These are phyloP conservation scores for Hybognathus amarus DNA, from an alignment of 2,797 vertebrate species.

Conservation along the genomic window DNA sequence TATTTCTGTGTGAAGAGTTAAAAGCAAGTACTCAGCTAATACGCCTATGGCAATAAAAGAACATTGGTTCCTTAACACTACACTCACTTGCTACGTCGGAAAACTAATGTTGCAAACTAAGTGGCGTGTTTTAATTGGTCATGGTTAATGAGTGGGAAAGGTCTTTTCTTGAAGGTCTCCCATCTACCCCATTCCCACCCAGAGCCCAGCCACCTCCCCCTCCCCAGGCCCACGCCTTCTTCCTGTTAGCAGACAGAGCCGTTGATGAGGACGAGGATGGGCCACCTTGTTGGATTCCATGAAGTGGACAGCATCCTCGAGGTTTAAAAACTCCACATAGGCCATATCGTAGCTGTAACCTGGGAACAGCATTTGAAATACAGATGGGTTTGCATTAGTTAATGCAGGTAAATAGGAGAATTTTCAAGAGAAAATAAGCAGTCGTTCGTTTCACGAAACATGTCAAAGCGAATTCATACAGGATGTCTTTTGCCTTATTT, in stretches of 20 bases:
- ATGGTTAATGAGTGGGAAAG: slow-evolving; percentile 8
- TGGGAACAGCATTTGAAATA: slow-evolving; percentile 99
- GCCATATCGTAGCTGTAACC: slow-evolving; percentile 99
- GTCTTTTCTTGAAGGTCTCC: slow-evolving; percentile 61
- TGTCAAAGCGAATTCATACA: slow-evolving; percentile 48
- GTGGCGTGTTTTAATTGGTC: slow-evolving; percentile 6
- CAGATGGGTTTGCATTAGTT: slow-evolving; percentile 99
- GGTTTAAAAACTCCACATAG: slow-evolving; percentile 99
- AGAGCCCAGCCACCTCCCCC: slow-evolving; percentile 59
- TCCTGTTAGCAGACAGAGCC: slow-evolving; percentile 81
- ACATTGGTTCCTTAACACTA: neutral
- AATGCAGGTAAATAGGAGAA: slow-evolving; percentile 78
- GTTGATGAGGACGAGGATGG: slow-evolving; percentile 95
- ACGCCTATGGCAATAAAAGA: neutral
- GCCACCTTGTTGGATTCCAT: slow-evolving; percentile 99
- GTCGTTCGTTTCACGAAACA: slow-evolving; percentile 49
- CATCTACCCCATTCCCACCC: slow-evolving; percentile 72
- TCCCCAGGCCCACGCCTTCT: slow-evolving; percentile 69
- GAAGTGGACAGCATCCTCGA: slow-evolving; percentile 99
- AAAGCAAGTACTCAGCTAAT: neutral
- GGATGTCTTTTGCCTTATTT: neutral
- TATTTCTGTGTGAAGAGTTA: neutral
- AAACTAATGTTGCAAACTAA: slow-evolving; percentile 17
- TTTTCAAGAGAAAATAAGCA: slow-evolving; percentile 63
- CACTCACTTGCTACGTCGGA: neutral